Percentiles rank a stretch among this genome's conserved stretches.
Evolutionary conservation across 2,113 vertebrate genomes (phyloP).

Genomic region (Rattus norvegicus): DNA sequence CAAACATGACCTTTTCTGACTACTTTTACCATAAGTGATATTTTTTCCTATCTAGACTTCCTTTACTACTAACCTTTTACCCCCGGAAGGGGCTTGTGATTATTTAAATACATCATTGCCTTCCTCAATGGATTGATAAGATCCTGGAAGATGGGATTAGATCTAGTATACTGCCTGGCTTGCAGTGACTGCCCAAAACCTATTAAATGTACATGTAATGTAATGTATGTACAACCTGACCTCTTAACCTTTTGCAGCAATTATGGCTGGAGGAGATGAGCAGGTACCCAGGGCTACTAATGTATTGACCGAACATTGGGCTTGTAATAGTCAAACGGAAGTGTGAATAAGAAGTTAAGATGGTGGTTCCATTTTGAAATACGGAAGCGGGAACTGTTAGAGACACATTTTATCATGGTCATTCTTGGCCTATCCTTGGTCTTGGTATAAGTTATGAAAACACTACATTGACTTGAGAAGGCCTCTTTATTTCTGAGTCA

Average conservation of each 20-base stretch:
- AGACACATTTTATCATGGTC: background rate
- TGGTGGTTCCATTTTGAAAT: background rate
- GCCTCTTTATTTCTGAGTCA: background rate
- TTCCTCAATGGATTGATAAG: background rate
- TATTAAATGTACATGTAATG: background rate
- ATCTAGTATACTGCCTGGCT: background rate
- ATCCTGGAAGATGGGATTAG: background rate
- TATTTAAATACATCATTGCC: background rate
- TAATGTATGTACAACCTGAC: background rate
- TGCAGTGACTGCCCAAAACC: background rate
- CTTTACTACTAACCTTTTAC: background rate
- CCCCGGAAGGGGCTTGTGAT: background rate
- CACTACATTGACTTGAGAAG: conserved; percentile 6
- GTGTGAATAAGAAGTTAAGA: background rate
- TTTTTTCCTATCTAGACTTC: background rate
- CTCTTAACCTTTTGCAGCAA: background rate
- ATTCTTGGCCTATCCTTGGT: background rate
- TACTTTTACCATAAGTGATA: background rate
- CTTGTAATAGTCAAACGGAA: background rate
- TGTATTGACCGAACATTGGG: background rate
- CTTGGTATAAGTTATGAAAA: background rate
- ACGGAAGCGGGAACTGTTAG: background rate
- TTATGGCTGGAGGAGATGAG: background rate
- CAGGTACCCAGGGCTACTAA: background rate
- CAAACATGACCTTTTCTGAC: background rate